Evolutionary conservation across 2,113 vertebrate species (phyloP).

Genomic region (Pristiophorus japonicus): DNA sequence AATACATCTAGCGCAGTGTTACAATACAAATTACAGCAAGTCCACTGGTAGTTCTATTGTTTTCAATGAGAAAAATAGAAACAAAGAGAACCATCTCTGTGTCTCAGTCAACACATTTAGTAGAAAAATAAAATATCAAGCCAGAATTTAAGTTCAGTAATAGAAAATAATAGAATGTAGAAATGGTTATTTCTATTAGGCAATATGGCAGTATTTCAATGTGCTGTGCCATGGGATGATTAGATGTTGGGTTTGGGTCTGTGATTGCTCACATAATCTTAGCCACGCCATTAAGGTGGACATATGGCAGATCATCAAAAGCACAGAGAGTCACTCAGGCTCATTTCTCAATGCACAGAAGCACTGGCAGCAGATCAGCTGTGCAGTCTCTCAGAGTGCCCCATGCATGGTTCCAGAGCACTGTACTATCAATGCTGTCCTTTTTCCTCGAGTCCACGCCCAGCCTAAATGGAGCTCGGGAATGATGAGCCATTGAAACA

Average conservation of each 20-base stretch:
- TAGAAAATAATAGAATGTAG: not conserved
- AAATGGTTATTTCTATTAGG: not conserved
- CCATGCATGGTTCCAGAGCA: not conserved
- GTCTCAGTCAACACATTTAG: not conserved
- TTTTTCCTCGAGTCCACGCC: not conserved
- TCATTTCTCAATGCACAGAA: not conserved
- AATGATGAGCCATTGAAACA: not conserved
- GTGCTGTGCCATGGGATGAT: not conserved
- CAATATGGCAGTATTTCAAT: not conserved
- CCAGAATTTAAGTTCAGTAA: not conserved
- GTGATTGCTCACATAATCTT: not conserved
- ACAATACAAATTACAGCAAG: not conserved
- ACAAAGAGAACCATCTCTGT: not conserved
- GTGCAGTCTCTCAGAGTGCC: not conserved
- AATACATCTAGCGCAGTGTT: too few species aligned
- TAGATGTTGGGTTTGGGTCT: not conserved
- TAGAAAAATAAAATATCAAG: not conserved
- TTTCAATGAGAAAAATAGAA: not conserved
- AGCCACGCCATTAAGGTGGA: not conserved
- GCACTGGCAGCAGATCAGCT: not conserved
- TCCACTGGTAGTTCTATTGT: too few species aligned
- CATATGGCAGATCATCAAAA: not conserved
- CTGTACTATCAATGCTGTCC: not conserved
- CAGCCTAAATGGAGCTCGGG: not conserved
- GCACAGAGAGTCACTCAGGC: too few species aligned